Evolutionary conservation across 1,140 invertebrate species (phyloP).

Genomic region (Ptiloglossa arizonensis): DNA sequence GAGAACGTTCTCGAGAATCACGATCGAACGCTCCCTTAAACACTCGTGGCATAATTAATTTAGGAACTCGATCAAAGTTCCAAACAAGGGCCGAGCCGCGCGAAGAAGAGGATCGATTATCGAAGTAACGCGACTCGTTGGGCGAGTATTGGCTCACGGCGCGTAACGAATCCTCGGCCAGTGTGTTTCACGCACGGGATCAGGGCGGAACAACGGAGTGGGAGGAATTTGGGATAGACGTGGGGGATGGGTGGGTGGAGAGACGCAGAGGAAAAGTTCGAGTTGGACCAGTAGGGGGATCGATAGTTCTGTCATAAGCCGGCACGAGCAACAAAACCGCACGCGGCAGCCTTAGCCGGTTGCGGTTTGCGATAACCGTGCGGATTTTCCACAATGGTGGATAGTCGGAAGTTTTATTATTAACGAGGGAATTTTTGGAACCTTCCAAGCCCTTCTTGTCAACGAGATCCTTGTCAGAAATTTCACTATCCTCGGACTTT

Average conservation of each 20-base stretch:
- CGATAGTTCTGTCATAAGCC: constrained; percentile 65
- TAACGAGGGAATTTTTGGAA: too few species aligned
- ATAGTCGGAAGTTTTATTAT: too few species aligned
- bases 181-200: constrained; percentile 26
- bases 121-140: not conserved
- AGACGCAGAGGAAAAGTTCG: constrained; percentile 36
- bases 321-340: constrained; percentile 61
- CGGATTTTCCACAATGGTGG: constrained; percentile 37
- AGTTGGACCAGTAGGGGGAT: constrained; percentile 54
- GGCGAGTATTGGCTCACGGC: too few species aligned
- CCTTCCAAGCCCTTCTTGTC: too few species aligned
- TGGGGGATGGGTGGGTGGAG: not conserved
- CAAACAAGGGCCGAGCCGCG: not conserved
- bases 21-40: not conserved
- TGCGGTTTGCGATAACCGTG: constrained; percentile 47
- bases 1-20: not conserved
- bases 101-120: constrained; percentile 7
- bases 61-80: not conserved
- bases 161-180: not conserved
- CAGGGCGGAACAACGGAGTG: not conserved
- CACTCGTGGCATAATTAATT: constrained; percentile 1
- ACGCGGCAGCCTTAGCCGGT: constrained; percentile 59
- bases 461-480: too few species aligned
- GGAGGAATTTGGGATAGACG: constrained; percentile 29
- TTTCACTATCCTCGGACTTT: too few species aligned